Percentiles rank a stretch among this genome's conserved stretches.
These are phyloP conservation scores for Turnix velox DNA, from an alignment of 2,113 vertebrate species.

Conservation along the genomic window DNA sequence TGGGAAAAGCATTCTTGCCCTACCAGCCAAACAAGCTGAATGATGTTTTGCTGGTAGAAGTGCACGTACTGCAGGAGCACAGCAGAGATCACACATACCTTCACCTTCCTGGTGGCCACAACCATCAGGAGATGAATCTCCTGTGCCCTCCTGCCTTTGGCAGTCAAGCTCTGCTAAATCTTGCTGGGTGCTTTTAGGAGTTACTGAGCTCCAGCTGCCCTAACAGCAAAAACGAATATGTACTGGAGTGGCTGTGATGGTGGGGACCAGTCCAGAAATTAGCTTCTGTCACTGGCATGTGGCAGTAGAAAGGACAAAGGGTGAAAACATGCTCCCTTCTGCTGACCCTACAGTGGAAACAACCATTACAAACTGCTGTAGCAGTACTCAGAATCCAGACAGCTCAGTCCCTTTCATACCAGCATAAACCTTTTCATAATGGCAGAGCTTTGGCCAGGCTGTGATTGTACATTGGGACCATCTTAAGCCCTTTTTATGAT, in stretches of 20 bases:
- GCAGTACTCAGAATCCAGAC: neutral
- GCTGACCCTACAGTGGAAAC: neutral
- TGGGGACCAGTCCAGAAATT: neutral
- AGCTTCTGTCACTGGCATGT: neutral
- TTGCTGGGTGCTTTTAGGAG: neutral
- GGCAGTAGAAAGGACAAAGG: neutral
- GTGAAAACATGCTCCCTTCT: neutral
- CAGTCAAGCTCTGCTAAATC: neutral
- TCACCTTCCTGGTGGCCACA: neutral
- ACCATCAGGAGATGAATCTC: neutral
- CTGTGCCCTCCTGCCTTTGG: neutral
- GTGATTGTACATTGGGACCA: neutral
- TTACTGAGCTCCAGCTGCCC: neutral
- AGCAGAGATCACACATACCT: neutral
- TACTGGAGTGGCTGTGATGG: neutral
- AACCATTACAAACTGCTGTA: neutral
- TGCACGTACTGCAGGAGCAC: neutral
- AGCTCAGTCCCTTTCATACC: neutral
- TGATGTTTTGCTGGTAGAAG: neutral
- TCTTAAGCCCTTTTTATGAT: neutral
- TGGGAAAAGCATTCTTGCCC: slow-evolving; percentile 1
- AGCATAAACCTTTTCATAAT: neutral
- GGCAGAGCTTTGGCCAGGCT: neutral
- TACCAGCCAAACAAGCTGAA: slow-evolving; percentile 5
- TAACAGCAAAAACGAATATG: neutral